Evolutionary conservation across 1,140 invertebrate genomes (phyloP), one percentile per base, ranked within the genome.

Genomic region (Protaetia brevitarsis): DNA sequence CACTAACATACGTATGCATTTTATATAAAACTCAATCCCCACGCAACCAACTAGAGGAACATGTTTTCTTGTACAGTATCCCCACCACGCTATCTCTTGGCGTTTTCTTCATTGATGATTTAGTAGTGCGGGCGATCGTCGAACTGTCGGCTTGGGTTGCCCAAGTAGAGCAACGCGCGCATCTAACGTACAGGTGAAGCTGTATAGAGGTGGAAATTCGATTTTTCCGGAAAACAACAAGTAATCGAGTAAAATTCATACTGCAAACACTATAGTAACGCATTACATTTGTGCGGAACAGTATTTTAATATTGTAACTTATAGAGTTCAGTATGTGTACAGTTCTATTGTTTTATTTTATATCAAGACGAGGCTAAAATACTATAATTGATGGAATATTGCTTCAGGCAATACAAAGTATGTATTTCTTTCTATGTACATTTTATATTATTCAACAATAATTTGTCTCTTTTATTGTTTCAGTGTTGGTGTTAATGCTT

Each of bases 91-190:
- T 28, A 13, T 59, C 57, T 31, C 29, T 31, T 59, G 57, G 57
- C 57, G 31, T 62, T 62, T 62, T 62, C 60, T 62, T 62, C 60
- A 62, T 62, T 62, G 60, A 62, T 62, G 60, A 62, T 62, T 62
- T 62, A 62, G 60, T 62, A 62, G 60, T 31, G 60, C 31, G 21
- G 60, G 57, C 26, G 57, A 31, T 62, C 60, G 29, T 29, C 31
- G 60, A 31, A 34, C 30, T 34, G 19, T 30, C 36, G n/a, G 60
- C 29, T 30, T 59, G 29, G 41, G 21, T 51, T 51, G 19, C 26
- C 41, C 41, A 59, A 59, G 26, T 29, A 59, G 11, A n/a, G 57
- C 13, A 59, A 59, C 57, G 29, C 57, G 57, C 57, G 57, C 26
- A 59, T 28, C 26, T 59, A 59, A 21, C 23, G 23, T 29, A 59